These are phyloP conservation scores for Promerops cafer DNA, from an alignment of 2,113 vertebrate genomes.

Conservation along the genomic window DNA sequence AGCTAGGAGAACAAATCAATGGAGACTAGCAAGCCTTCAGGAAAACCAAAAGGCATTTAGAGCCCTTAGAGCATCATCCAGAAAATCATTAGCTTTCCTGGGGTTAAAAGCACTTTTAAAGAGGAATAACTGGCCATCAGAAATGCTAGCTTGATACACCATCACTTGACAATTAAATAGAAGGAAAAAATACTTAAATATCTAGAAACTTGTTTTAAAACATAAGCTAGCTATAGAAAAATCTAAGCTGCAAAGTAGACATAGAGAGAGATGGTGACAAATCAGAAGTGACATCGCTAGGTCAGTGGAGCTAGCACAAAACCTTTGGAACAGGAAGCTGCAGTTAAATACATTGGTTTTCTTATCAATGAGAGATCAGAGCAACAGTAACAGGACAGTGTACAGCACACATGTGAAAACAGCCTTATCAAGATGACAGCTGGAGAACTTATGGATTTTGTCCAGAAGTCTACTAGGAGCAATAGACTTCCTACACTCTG, in stretches of 20 bases:
- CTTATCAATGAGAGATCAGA: constrained; percentile 44
- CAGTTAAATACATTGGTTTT: constrained; percentile 31
- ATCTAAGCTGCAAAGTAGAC: background rate
- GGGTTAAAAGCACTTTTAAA: background rate
- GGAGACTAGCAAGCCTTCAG: background rate
- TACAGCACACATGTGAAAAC: constrained; percentile 22
- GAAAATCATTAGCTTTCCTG: constrained; percentile 20
- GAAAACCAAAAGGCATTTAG: constrained; percentile 24
- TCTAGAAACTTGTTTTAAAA: background rate
- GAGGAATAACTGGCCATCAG: background rate
- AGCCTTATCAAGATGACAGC: constrained; percentile 50
- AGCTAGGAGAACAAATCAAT: background rate
- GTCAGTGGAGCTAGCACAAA: constrained; percentile 5
- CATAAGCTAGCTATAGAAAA: background rate
- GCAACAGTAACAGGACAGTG: constrained; percentile 30
- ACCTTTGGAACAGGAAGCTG: constrained; percentile 49
- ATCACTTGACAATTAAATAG: background rate
- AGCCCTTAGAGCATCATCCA: background rate
- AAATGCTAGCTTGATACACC: background rate
- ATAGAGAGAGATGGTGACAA: background rate
- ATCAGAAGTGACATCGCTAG: background rate
- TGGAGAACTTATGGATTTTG: constrained; percentile 22
- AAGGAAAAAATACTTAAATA: background rate
- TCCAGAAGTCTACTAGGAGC: background rate
- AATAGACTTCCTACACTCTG: background rate